Evolutionary conservation across 2,797 vertebrate genomes (phyloP).

Genomic region (Xenops minutus): DNA sequence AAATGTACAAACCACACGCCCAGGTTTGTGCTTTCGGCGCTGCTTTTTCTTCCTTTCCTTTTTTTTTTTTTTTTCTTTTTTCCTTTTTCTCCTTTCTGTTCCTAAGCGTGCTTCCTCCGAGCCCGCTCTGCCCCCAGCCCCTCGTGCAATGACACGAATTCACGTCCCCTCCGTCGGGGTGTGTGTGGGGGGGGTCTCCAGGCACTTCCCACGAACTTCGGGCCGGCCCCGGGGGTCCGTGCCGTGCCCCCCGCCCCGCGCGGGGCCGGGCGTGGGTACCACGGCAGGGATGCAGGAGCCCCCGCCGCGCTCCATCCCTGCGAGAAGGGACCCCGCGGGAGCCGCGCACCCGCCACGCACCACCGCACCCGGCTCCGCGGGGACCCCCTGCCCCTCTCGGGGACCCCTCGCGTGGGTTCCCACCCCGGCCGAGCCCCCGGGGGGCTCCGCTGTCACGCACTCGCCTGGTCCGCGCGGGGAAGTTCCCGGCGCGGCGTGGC

Average conservation of each 20-base stretch:
- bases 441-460: not conserved
- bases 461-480: not conserved
- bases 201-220: conserved; percentile 29
- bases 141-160: not conserved
- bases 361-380: not conserved
- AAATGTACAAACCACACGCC: not conserved
- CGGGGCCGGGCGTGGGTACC: not conserved
- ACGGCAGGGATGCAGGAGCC: not conserved
- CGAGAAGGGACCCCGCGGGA: not conserved
- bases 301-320: not conserved
- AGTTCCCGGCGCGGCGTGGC: not conserved
- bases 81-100: not conserved
- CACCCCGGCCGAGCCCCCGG: not conserved
- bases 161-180: fast-evolving
- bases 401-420: not conserved
- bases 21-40: not conserved
- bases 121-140: not conserved
- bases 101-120: not conserved
- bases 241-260: not conserved
- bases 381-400: not conserved
- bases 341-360: not conserved
- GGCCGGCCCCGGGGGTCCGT: not conserved
- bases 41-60: not conserved
- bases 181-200: not conserved
- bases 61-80: too few species aligned